phyloP scores from a whole-genome alignment of 2,888 invertebrate species.

The Catocala fraxini region DNA sequence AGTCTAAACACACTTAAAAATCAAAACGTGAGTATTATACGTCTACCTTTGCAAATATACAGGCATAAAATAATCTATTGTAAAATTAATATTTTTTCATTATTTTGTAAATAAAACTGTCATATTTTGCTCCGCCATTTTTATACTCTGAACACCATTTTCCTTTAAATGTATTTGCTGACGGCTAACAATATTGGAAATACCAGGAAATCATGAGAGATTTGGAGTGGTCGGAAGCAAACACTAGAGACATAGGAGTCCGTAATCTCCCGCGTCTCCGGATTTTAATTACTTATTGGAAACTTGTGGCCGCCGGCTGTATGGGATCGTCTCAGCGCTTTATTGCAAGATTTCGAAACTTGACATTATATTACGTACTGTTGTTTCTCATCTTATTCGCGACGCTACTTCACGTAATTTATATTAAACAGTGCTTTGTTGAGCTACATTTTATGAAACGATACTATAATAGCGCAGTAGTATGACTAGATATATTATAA shows the following conservation, averaged over 20 bases:
- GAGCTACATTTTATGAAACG: too few relatives aligned
- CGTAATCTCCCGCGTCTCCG: constrained; percentile 81
- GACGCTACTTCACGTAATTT: not conserved
- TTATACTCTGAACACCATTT: constrained; percentile 14
- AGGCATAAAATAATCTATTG: too few relatives aligned
- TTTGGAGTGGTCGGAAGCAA: constrained; percentile 74
- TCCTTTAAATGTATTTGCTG: constrained; percentile 32
- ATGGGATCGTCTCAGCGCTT: constrained; percentile 76
- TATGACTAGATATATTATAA: too few relatives aligned
- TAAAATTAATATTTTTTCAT: too few relatives aligned
- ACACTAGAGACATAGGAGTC: constrained; percentile 75
- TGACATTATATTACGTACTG: constrained; percentile 58
- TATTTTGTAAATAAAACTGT: not conserved
- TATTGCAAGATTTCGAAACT: constrained; percentile 78
- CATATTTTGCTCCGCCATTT: constrained; percentile 3
- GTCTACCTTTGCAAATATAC: too few relatives aligned
- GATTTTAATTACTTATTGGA: constrained; percentile 88
- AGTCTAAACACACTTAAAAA: too few relatives aligned
- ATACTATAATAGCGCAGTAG: too few relatives aligned
- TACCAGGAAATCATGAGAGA: constrained; percentile 75
- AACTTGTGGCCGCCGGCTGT: constrained; percentile 85
- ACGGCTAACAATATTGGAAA: constrained; percentile 48
- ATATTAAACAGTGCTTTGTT: not conserved
- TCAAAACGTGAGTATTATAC: too few relatives aligned
- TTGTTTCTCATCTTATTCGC: constrained; percentile 41